phyloP scores from a whole-genome alignment of 2,797 vertebrate genomes.

The Threskiornis aethiopicus region DNA sequence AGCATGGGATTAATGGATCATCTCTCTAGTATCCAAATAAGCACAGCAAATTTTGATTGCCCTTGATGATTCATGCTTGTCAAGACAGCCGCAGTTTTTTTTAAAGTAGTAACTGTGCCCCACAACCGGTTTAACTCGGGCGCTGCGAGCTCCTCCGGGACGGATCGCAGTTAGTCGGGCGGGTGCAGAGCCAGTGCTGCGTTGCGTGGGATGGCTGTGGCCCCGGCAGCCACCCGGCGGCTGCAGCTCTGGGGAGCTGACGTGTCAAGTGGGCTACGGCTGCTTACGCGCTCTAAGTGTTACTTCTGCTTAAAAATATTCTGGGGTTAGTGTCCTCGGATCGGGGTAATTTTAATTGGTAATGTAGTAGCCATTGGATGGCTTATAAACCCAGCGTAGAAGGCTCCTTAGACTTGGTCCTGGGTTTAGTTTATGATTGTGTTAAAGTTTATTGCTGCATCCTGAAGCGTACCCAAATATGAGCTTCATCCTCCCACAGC shows the following conservation, averaged over 20 bases:
- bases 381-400: not conserved
- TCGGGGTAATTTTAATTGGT: not conserved
- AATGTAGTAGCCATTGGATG: not conserved
- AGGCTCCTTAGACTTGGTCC: not conserved
- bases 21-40: slow-evolving; percentile 42
- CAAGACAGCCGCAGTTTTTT: not conserved
- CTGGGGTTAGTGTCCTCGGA: not conserved
- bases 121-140: rapidly evolving
- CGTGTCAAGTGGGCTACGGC: not conserved
- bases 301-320: not conserved
- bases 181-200: rapidly evolving
- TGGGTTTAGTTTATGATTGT: not conserved
- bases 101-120: not conserved
- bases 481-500: not conserved
- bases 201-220: not conserved
- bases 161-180: rapidly evolving
- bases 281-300: not conserved
- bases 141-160: rapidly evolving
- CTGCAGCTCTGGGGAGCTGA: not conserved
- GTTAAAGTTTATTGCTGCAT: not conserved
- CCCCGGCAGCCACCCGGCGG: not conserved
- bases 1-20: slow-evolving; percentile 50
- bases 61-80: slow-evolving; percentile 10
- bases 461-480: not conserved
- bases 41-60: slow-evolving; percentile 54